Conservation (phyloP, 1,140 invertebrate species). For the Macrobrachium nipponense region DNA sequence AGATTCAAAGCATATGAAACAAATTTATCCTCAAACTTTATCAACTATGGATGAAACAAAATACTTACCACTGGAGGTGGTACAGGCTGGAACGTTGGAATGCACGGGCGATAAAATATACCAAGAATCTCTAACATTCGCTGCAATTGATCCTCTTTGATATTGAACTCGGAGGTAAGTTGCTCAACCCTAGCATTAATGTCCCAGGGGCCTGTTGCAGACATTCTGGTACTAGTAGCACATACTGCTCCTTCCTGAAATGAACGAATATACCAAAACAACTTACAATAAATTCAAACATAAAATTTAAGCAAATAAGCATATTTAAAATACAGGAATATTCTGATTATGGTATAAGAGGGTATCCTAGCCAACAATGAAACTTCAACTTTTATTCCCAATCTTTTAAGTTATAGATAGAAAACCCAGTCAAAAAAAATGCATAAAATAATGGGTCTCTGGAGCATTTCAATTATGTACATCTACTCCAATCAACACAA, state of each 20-base stretch:
- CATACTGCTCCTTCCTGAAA: slow-evolving; percentile 62
- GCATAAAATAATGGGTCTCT: too few species aligned
- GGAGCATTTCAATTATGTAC: too few species aligned
- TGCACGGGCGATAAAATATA: slow-evolving; percentile 62
- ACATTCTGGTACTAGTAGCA: slow-evolving; percentile 55
- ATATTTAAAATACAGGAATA: background rate
- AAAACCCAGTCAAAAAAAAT: background rate
- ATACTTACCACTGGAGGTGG: slow-evolving; percentile 38
- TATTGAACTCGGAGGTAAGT: slow-evolving; percentile 59
- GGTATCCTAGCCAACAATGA: too few species aligned
- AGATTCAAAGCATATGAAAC: too few species aligned
- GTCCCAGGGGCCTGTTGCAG: slow-evolving; percentile 45
- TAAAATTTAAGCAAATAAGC: background rate
- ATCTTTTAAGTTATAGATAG: background rate
- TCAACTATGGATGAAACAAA: background rate
- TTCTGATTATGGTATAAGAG: too few species aligned
- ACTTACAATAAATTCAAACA: background rate
- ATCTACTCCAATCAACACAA: too few species aligned
- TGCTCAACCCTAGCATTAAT: slow-evolving; percentile 61
- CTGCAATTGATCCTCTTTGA: slow-evolving; percentile 60
- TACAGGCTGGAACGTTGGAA: slow-evolving; percentile 37
- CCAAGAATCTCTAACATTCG: slow-evolving; percentile 63
- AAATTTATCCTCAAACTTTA: too few species aligned
- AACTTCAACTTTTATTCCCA: background rate
- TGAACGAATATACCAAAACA: background rate